phyloP scores from a whole-genome alignment of 2,888 invertebrate genomes.

The Apantesis nais region DNA sequence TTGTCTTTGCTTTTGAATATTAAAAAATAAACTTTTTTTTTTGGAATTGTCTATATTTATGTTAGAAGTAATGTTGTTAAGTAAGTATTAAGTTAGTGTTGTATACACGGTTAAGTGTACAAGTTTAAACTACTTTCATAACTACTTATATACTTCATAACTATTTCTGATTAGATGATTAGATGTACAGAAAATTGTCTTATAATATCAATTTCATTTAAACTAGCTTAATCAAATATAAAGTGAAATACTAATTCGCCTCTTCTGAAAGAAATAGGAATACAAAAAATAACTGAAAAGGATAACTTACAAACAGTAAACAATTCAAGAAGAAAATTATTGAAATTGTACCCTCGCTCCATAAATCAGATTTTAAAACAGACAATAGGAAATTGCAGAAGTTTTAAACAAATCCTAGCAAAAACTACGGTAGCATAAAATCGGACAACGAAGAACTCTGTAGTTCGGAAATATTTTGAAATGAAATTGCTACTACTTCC shows the following conservation, averaged over 20 bases:
- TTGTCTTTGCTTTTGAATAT: neutral
- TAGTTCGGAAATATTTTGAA: slow-evolving; percentile 50
- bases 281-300: neutral
- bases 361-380: slow-evolving; percentile 45
- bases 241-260: neutral
- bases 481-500: slow-evolving; percentile 36
- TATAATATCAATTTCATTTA: too few species aligned
- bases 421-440: slow-evolving; percentile 43
- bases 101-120: too few species aligned
- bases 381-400: slow-evolving; percentile 57
- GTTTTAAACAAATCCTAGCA: slow-evolving; percentile 54
- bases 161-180: too few species aligned
- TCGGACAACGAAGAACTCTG: slow-evolving; percentile 30
- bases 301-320: slow-evolving; percentile 11
- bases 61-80: too few species aligned
- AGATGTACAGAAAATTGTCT: too few species aligned
- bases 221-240: neutral
- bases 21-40: too few species aligned
- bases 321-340: slow-evolving; percentile 22
- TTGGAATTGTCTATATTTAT: too few species aligned
- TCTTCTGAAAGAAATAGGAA: neutral
- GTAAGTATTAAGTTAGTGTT: too few species aligned
- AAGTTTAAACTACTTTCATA: too few species aligned
- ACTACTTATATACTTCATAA: too few species aligned
- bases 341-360: slow-evolving; percentile 12